Conservation (phyloP, 2,888 invertebrate species). For the Philaethria dido region DNA sequence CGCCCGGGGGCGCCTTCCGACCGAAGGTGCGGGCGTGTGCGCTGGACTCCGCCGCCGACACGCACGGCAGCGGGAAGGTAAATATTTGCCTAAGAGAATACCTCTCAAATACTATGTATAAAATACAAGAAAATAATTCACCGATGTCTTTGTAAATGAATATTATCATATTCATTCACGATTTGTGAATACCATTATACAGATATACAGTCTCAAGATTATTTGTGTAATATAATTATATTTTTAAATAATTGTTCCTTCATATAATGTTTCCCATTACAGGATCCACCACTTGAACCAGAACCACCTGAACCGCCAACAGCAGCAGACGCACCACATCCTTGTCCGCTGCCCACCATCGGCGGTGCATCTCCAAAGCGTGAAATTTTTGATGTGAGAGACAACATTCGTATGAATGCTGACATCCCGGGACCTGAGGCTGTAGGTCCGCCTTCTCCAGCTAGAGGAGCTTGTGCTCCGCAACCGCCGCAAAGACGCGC, state of each 20-base stretch:
- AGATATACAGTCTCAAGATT: no score
- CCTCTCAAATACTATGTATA: background rate
- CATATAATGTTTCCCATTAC: conserved; percentile 30
- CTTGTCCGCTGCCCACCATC: conserved; percentile 69
- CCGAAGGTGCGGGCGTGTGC: conserved; percentile 79
- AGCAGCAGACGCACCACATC: conserved; percentile 70
- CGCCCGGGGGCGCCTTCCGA: conserved; percentile 81
- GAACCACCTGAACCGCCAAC: conserved; percentile 67
- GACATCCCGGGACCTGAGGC: conserved; percentile 69
- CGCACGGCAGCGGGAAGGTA: conserved; percentile 79
- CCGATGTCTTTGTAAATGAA: no score
- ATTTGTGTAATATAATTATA: no score
- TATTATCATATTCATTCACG: no score
- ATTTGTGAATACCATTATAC: no score
- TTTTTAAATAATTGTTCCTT: no score
- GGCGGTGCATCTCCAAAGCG: conserved; percentile 78
- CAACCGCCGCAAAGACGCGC: conserved; percentile 82
- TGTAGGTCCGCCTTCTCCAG: conserved; percentile 87
- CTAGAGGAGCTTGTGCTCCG: conserved; percentile 86
- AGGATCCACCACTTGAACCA: conserved; percentile 74
- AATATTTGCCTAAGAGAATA: background rate
- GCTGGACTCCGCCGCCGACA: conserved; percentile 68
- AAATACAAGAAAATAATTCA: no score
- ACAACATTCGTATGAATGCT: conserved; percentile 65
- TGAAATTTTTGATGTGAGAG: conserved; percentile 71